Base-by-base conservation (phyloP, 2,797 vertebrate genomes). In the Lateolabrax maculatus region DNA sequence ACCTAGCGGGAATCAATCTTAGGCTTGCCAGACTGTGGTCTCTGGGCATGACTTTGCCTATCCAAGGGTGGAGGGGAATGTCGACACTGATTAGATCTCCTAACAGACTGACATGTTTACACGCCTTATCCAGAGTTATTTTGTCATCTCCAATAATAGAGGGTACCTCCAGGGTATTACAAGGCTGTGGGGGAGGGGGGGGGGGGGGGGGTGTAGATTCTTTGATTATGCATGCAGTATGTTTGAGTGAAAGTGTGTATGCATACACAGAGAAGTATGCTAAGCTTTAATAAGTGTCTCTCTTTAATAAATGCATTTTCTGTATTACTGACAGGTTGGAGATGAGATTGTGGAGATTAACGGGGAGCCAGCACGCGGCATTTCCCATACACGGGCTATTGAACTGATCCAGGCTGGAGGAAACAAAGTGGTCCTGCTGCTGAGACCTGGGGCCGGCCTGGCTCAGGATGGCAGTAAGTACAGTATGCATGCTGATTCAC, bases 291-390 rank as follows among this genome's bases (percentile, higher is more conserved):
- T 36, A n/a, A 18, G 6, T 63, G 29, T 64, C 73, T 44, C 36
- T 72, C 67, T 82, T 43, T 74, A 25, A 55, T 83, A 74, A 61
- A 56, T 37, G 8, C 36, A 7, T 65, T 80, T 61, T 90, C 75
- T 80, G 79, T 82, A 41, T 64, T 58, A 13, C 25, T 65, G 5
- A 84, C 91, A 99, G 98, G 98, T 99, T 60, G 98, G 98, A 62
- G 98, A 99, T 94, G 98, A 99, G 92, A 99, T 99, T 34, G 98
- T 99, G 84, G 98, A 99, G 94, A 99, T 99, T 77, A 99, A 99
- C 3, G 97, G 97, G 25, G 98, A 99, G 67, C 97, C 98, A 10
- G 98, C 98, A 2, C 97, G 98, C 76, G 98, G 98, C 62, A 98
- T 99, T 89, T 98, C 97, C 73, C 98, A 99, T 49, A 99, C 98